phyloP scores from a whole-genome alignment of 2,888 invertebrate species.

The Mimachlamys varia region DNA sequence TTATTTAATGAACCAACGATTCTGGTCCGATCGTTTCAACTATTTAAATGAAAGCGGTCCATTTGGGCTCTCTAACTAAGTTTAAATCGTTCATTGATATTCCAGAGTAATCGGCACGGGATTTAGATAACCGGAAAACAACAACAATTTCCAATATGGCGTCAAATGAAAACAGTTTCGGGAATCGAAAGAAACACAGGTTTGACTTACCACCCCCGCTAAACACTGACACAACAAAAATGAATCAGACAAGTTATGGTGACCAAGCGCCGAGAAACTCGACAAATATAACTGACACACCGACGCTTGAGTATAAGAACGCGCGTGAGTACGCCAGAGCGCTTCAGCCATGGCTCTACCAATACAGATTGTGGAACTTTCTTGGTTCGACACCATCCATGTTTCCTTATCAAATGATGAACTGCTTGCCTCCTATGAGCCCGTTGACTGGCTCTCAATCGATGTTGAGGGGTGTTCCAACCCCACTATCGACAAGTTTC shows the following conservation, averaged over 20 bases:
- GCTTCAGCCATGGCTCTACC: conserved; percentile 64
- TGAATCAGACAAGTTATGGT: background rate
- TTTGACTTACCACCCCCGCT: background rate
- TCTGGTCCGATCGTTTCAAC: no score
- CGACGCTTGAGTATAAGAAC: conserved; percentile 52
- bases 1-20: no score
- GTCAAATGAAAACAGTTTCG: background rate
- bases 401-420: conserved; percentile 54
- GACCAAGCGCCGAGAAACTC: background rate
- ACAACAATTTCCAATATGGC: conserved; percentile 10
- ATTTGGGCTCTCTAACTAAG: no score
- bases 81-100: no score
- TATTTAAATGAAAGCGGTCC: no score
- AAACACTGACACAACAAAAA: background rate
- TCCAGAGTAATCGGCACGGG: no score
- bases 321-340: conserved; percentile 66
- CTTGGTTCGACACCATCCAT: conserved; percentile 58
- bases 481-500: background rate
- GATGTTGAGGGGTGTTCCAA: background rate
- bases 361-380: conserved; percentile 59
- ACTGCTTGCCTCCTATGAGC: conserved; percentile 44
- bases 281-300: background rate
- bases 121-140: background rate
- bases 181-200: background rate
- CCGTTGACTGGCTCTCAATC: conserved; percentile 24